Conservation (phyloP, 2,888 invertebrate species). For the Meta bourneti region DNA sequence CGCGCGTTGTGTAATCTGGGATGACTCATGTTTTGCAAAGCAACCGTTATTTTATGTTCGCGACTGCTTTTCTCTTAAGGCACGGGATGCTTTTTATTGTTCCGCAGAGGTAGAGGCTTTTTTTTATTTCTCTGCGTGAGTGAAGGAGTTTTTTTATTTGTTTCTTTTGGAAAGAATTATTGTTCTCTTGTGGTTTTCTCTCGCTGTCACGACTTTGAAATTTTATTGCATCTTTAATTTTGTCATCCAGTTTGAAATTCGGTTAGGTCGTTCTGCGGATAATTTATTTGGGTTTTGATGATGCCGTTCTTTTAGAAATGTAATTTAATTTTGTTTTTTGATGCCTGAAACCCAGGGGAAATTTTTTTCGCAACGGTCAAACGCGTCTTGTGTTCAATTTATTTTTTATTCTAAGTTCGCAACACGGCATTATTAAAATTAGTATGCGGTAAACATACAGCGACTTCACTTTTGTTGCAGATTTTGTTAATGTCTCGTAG, state of each 20-base stretch:
- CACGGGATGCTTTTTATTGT: neutral
- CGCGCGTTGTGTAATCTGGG: conserved; percentile 36
- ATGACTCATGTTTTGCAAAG: conserved; percentile 28
- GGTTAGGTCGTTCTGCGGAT: too few relatives aligned
- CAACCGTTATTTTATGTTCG: neutral
- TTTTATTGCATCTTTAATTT: neutral
- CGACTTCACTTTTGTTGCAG: too few relatives aligned
- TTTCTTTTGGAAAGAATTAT: neutral
- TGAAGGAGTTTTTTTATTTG: neutral
- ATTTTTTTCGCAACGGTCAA: too few relatives aligned
- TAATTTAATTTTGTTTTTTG: too few relatives aligned
- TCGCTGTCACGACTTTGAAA: neutral
- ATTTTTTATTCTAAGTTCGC: too few relatives aligned
- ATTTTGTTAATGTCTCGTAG: too few relatives aligned
- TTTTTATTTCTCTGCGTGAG: neutral
- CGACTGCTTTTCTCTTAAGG: neutral
- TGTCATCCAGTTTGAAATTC: neutral
- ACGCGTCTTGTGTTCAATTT: too few relatives aligned
- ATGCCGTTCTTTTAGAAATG: too few relatives aligned
- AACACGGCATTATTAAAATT: too few relatives aligned
- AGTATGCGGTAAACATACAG: too few relatives aligned
- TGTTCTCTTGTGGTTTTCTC: neutral
- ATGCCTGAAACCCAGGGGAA: too few relatives aligned
- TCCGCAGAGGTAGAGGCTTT: neutral
- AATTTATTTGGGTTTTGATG: too few relatives aligned